phyloP scores from a whole-genome alignment of 1,140 invertebrate species.

The Brachionus plicatilis region DNA sequence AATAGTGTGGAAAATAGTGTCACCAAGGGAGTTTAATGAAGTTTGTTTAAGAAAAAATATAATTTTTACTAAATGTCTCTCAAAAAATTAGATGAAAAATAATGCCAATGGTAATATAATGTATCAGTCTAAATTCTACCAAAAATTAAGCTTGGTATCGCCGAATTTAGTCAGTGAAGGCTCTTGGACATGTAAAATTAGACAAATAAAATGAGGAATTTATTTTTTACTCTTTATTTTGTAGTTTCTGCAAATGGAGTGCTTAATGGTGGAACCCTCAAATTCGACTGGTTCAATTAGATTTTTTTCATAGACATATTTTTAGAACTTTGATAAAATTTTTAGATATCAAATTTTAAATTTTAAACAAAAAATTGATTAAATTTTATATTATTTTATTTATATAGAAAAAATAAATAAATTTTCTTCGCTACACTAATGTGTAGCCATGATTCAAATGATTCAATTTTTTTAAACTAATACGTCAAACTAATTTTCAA shows the following conservation, averaged over 20 bases:
- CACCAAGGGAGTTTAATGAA: not conserved
- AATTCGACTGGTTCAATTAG: slow-evolving; percentile 35
- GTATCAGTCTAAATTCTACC: not conserved
- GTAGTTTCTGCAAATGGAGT: not conserved
- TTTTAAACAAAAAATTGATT: too few relatives aligned
- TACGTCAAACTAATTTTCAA: too few relatives aligned
- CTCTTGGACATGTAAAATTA: not conserved
- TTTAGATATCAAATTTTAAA: too few relatives aligned
- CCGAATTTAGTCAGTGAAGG: not conserved
- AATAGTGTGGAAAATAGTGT: slow-evolving; percentile 2
- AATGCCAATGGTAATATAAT: not conserved
- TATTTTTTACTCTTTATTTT: not conserved
- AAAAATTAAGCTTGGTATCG: not conserved
- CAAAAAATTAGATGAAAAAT: not conserved
- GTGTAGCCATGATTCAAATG: too few relatives aligned
- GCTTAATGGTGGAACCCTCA: not conserved
- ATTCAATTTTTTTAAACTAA: too few relatives aligned
- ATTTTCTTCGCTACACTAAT: too few relatives aligned
- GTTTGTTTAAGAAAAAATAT: not conserved
- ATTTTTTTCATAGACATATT: too few relatives aligned
- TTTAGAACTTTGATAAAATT: too few relatives aligned
- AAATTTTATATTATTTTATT: too few relatives aligned
- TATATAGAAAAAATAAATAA: too few relatives aligned
- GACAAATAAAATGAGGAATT: not conserved
- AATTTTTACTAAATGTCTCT: not conserved